These are phyloP conservation scores for Hemibagrus guttatus DNA, from an alignment of 2,797 vertebrate genomes.

Conservation along the genomic window DNA sequence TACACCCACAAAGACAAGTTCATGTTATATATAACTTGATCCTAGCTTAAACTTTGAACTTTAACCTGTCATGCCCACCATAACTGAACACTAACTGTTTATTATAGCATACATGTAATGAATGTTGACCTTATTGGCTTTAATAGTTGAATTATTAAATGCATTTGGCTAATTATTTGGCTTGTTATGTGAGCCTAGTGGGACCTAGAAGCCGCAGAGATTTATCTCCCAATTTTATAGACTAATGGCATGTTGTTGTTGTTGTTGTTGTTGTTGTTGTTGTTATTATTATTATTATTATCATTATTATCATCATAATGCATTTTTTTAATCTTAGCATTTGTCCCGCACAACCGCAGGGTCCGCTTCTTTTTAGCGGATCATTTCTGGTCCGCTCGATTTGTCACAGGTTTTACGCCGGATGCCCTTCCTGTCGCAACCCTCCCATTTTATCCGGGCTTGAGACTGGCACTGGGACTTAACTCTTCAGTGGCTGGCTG, in stretches of 20 bases:
- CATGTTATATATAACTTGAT: conserved; percentile 26
- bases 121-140: conserved; percentile 4
- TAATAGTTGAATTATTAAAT: not conserved
- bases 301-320: not conserved
- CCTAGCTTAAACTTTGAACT: conserved; percentile 10
- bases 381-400: too few species aligned
- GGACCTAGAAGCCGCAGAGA: not conserved
- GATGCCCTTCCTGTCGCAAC: too few species aligned
- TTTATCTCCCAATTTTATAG: not conserved
- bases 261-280: not conserved
- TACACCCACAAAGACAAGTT: conserved; percentile 30
- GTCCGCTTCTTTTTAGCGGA: too few species aligned
- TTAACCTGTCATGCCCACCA: conserved; percentile 16
- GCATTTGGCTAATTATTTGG: not conserved
- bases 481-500: too few species aligned
- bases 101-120: conserved; percentile 10
- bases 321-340: too few species aligned
- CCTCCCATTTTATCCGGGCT: too few species aligned
- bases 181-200: not conserved
- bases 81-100: conserved; percentile 27
- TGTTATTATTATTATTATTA: not conserved
- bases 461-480: too few species aligned
- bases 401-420: too few species aligned
- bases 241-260: not conserved
- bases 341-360: too few species aligned